phyloP scores from a whole-genome alignment of 2,113 vertebrate genomes.

The Strix aluco region DNA sequence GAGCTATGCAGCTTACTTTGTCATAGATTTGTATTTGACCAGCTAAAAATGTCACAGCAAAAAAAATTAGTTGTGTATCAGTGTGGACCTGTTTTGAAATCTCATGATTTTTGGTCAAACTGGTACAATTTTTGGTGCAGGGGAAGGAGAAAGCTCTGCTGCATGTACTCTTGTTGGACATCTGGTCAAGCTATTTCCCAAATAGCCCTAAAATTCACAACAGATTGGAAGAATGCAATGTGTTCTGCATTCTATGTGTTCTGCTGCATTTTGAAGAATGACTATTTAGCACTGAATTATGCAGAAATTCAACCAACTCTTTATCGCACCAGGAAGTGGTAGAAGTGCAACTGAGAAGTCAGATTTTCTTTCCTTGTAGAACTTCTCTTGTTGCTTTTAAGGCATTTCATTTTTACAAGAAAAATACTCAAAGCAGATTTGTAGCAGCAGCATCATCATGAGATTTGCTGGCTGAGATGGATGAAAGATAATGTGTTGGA shows the following conservation, averaged over 20 bases:
- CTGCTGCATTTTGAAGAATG: background rate
- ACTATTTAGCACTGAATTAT: background rate
- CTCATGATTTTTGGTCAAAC: background rate
- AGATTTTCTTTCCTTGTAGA: background rate
- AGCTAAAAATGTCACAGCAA: background rate
- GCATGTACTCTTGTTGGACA: background rate
- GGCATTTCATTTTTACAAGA: background rate
- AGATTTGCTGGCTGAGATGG: background rate
- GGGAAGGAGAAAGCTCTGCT: background rate
- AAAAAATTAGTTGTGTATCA: background rate
- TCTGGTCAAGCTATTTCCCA: background rate
- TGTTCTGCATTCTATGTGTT: background rate
- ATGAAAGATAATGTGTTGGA: background rate
- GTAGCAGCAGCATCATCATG: background rate
- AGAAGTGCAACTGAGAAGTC: background rate
- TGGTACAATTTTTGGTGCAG: background rate
- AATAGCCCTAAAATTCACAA: background rate
- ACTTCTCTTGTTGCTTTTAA: background rate
- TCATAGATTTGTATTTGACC: background rate
- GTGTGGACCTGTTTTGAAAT: background rate
- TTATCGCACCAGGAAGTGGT: background rate
- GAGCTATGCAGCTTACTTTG: background rate
- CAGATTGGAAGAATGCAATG: background rate
- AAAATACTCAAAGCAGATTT: background rate
- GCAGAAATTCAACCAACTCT: background rate